Evolutionary conservation across 1,140 invertebrate genomes (phyloP).

Genomic region (Scylla paramamosain): DNA sequence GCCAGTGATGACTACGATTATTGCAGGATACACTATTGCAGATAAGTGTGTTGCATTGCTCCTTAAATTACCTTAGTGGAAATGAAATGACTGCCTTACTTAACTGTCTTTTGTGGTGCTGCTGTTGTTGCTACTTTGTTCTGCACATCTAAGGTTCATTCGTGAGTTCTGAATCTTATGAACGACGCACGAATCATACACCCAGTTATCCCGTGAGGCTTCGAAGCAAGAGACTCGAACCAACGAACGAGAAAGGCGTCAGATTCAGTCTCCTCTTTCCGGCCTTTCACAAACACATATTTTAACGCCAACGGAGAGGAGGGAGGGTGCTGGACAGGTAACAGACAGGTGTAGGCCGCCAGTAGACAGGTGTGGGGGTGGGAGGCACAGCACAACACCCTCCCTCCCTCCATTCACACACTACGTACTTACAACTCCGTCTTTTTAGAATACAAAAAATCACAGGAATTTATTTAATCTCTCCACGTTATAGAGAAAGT

Average conservation of each 20-base stretch:
- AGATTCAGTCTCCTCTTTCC: too few species aligned
- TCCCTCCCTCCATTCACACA: background rate
- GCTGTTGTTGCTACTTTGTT: too few species aligned
- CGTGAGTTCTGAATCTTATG: too few species aligned
- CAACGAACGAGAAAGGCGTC: too few species aligned
- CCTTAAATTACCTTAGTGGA: background rate
- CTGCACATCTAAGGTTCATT: too few species aligned
- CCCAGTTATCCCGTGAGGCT: too few species aligned
- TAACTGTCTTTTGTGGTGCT: too few species aligned
- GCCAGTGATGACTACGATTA: background rate
- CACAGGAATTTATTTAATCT: background rate
- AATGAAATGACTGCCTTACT: too few species aligned
- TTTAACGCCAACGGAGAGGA: background rate
- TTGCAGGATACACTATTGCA: background rate
- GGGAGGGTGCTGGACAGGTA: background rate
- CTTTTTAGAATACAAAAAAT: conserved; percentile 5
- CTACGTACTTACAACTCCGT: background rate
- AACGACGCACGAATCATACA: too few species aligned
- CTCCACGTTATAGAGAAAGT: background rate
- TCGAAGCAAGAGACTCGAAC: too few species aligned
- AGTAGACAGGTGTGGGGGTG: background rate
- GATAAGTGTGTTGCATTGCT: background rate
- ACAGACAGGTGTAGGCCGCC: background rate
- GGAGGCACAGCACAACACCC: background rate
- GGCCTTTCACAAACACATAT: background rate